phyloP scores from a whole-genome alignment of 1,140 invertebrate species.

The Tetramorium simillimum region DNA sequence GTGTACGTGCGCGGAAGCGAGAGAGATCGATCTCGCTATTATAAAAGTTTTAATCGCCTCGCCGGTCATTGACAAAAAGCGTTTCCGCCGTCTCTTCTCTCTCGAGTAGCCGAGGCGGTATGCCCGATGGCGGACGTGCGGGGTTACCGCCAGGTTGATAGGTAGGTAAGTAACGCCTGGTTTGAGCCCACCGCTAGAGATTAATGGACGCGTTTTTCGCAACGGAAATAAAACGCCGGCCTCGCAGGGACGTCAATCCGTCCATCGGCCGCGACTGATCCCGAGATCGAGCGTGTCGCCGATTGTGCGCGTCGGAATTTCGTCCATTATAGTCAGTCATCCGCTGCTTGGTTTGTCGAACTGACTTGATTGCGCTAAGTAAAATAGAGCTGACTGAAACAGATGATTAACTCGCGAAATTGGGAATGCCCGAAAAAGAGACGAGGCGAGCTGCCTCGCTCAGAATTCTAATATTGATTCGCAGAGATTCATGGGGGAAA shows the following conservation, averaged over 20 bases:
- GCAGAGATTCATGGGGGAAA: background rate
- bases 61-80: conserved; percentile 36
- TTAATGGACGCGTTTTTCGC: conserved; percentile 51
- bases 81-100: conserved; percentile 33
- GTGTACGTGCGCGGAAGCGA: conserved; percentile 38
- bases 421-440: background rate
- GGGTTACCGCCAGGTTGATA: conserved; percentile 35
- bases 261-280: conserved; percentile 46
- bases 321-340: conserved; percentile 4
- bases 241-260: conserved; percentile 26
- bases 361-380: background rate
- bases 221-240: conserved; percentile 29
- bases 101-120: conserved; percentile 11
- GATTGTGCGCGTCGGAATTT: conserved; percentile 48
- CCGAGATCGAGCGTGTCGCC: conserved; percentile 37
- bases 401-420: background rate
- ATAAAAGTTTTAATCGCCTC: conserved; percentile 56
- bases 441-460: background rate
- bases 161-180: conserved; percentile 43
- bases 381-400: background rate
- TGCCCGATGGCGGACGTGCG: conserved; percentile 29
- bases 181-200: conserved; percentile 42
- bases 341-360: background rate
- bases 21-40: conserved; percentile 33
- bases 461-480: conserved; percentile 5